Percentiles rank a stretch among this genome's conserved stretches.
These are phyloP conservation scores for Pachypeltis micranthus DNA, from an alignment of 1,140 invertebrate species.

Conservation along the genomic window DNA sequence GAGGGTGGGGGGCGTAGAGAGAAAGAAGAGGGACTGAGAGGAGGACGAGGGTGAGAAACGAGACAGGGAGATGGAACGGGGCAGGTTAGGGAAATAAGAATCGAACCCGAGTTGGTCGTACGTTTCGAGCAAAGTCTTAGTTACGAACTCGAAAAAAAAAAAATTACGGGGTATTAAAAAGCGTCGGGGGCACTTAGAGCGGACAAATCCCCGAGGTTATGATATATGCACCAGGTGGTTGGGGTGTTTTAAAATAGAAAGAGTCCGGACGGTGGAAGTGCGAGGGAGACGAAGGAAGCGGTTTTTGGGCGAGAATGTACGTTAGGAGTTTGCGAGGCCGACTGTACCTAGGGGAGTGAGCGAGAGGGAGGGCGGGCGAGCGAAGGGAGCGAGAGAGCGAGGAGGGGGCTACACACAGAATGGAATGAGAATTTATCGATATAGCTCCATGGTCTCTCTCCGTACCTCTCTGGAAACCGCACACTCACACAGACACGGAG, in stretches of 20 bases:
- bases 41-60: too few relatives aligned
- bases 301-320: conserved; percentile 1
- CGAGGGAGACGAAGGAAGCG: conserved; percentile 1
- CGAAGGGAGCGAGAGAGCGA: not conserved
- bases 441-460: too few relatives aligned
- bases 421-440: conserved; percentile 9
- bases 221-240: not conserved
- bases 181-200: not conserved
- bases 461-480: too few relatives aligned
- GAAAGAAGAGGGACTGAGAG: too few relatives aligned
- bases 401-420: not conserved
- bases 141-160: not conserved
- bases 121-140: too few relatives aligned
- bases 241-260: conserved; percentile 6
- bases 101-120: too few relatives aligned
- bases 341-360: conserved; percentile 6
- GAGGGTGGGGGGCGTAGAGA: too few relatives aligned
- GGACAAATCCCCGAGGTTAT: not conserved
- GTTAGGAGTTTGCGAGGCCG: conserved; percentile 5
- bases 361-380: not conserved
- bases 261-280: not conserved
- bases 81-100: too few relatives aligned
- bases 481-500: too few relatives aligned
- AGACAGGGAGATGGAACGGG: too few relatives aligned
- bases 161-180: not conserved